Evolutionary conservation across 2,797 vertebrate species (phyloP).

Genomic region (Liasis olivaceus): DNA sequence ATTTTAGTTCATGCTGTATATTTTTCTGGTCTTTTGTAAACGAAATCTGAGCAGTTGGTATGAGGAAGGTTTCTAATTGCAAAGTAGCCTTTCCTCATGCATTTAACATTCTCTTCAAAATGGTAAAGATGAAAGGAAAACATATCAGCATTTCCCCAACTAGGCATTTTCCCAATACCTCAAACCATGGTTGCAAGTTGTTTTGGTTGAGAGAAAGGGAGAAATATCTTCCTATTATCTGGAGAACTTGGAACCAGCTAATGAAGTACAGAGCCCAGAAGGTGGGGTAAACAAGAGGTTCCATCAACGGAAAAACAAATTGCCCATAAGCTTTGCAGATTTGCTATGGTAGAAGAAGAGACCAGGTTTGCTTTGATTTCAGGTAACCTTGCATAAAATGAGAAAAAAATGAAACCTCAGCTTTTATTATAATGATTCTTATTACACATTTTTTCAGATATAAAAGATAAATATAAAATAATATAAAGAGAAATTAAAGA

Average conservation of each 20-base stretch:
- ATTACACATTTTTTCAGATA: too few relatives aligned
- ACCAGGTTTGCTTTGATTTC: too few relatives aligned
- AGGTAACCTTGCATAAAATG: too few relatives aligned
- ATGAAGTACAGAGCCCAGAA: neutral
- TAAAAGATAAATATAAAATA: too few relatives aligned
- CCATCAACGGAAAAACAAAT: too few relatives aligned
- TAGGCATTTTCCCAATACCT: neutral
- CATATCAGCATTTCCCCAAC: neutral
- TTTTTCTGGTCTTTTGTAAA: neutral
- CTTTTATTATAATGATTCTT: too few relatives aligned
- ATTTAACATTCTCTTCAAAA: neutral
- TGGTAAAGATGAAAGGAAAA: neutral
- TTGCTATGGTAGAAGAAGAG: too few relatives aligned
- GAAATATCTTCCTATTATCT: neutral
- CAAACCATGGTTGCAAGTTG: neutral
- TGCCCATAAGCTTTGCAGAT: too few relatives aligned
- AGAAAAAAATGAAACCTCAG: too few relatives aligned
- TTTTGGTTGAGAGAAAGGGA: neutral
- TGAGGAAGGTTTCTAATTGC: neutral
- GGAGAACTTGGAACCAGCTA: neutral
- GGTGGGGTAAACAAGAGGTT: neutral
- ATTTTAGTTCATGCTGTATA: neutral
- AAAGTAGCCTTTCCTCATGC: neutral
- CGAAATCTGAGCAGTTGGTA: neutral
- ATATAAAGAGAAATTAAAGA: too few relatives aligned